Evolutionary conservation across 1,140 invertebrate species (phyloP).

Genomic region (Galleria mellonella): DNA sequence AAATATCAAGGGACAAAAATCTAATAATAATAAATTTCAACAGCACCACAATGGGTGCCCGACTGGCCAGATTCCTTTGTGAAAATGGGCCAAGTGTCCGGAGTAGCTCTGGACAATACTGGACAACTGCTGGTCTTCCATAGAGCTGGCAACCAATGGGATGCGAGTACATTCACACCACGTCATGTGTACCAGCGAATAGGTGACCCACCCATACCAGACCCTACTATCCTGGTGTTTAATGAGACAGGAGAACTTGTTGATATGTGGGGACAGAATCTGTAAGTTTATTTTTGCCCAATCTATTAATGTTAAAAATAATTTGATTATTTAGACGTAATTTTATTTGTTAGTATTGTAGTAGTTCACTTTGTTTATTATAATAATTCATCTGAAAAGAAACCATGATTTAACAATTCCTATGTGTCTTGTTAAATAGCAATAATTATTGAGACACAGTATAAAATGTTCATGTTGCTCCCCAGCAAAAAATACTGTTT

Average conservation of each 20-base stretch:
- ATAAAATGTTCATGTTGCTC: too few relatives aligned
- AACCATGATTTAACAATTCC: too few relatives aligned
- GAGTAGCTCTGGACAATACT: slow-evolving; percentile 82
- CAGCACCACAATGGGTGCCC: slow-evolving; percentile 53
- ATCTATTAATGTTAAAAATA: too few relatives aligned
- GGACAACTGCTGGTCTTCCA: slow-evolving; percentile 91
- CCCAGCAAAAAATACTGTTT: too few relatives aligned
- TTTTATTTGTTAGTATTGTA: too few relatives aligned
- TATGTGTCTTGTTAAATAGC: too few relatives aligned
- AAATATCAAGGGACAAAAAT: neutral
- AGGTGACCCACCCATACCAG: slow-evolving; percentile 80
- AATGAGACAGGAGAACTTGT: slow-evolving; percentile 82
- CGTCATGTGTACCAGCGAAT: slow-evolving; percentile 77
- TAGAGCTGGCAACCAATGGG: slow-evolving; percentile 85
- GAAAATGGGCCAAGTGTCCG: slow-evolving; percentile 85
- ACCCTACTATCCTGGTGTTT: slow-evolving; percentile 84
- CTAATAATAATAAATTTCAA: neutral
- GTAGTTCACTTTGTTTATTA: too few relatives aligned
- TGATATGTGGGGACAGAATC: slow-evolving; percentile 85
- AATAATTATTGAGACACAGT: too few relatives aligned
- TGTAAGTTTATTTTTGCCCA: slow-evolving; percentile 74
- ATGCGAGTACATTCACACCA: slow-evolving; percentile 77
- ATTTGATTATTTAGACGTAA: too few relatives aligned
- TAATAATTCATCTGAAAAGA: too few relatives aligned
- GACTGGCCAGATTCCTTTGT: slow-evolving; percentile 75